Evolutionary conservation across 1,140 invertebrate species (phyloP).

Genomic region (Melanaphis sacchari): DNA sequence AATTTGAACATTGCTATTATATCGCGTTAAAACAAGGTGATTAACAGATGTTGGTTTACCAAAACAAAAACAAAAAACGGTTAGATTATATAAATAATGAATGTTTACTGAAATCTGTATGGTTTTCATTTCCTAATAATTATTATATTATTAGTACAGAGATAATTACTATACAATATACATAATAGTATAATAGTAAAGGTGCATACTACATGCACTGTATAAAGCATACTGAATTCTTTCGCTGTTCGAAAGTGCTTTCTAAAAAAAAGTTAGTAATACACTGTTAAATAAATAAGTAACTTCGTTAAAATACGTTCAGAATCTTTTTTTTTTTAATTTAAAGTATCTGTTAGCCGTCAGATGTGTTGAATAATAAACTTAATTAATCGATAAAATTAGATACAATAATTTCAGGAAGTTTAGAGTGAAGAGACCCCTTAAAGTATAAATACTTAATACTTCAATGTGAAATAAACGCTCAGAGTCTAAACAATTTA

Average conservation of each 20-base stretch:
- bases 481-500: not conserved
- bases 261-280: not conserved
- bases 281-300: not conserved
- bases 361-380: not conserved
- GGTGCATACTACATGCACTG: not conserved
- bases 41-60: not conserved
- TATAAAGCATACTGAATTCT: not conserved
- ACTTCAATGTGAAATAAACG: not conserved
- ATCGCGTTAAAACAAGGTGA: not conserved
- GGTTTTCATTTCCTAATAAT: not conserved
- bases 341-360: not conserved
- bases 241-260: not conserved
- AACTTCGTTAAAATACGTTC: not conserved
- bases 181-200: not conserved
- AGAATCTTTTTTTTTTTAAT: not conserved
- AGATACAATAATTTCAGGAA: not conserved
- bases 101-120: not conserved
- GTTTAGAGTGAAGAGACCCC: not conserved
- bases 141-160: not conserved
- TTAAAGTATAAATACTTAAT: not conserved
- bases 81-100: not conserved
- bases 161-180: not conserved
- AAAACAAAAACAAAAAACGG: not conserved
- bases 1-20: not conserved
- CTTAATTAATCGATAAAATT: not conserved